These are phyloP conservation scores for Carettochelys insculpta DNA, from an alignment of 2,113 vertebrate species.

Conservation along the genomic window DNA sequence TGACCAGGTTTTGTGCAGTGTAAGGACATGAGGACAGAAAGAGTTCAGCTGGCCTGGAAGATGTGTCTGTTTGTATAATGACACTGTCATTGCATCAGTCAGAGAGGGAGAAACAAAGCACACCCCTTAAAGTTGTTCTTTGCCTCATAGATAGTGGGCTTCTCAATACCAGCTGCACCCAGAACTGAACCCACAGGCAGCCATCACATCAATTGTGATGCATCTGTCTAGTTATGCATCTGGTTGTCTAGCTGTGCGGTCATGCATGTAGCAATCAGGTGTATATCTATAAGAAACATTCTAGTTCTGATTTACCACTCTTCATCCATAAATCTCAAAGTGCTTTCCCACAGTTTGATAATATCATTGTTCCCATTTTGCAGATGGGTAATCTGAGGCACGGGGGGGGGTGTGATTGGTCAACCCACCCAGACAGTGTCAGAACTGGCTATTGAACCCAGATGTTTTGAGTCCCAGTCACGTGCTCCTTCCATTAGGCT, in stretches of 20 bases:
- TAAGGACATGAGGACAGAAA: background rate
- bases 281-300: background rate
- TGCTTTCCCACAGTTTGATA: background rate
- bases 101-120: background rate
- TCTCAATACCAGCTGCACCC: background rate
- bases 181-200: background rate
- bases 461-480: background rate
- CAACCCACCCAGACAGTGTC: background rate
- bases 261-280: background rate
- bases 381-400: background rate
- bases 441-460: background rate
- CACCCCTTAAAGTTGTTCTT: background rate
- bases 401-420: background rate
- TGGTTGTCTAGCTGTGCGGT: background rate
- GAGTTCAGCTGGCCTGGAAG: background rate
- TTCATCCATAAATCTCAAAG: background rate
- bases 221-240: background rate
- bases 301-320: background rate
- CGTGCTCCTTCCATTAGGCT: accelerated
- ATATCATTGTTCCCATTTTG: background rate
- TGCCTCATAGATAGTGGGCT: background rate
- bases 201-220: background rate
- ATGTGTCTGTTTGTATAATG: too few relatives aligned
- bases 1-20: background rate
- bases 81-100: too few relatives aligned